phyloP scores from a whole-genome alignment of 2,888 invertebrate genomes.

The Erebia epiphron region DNA sequence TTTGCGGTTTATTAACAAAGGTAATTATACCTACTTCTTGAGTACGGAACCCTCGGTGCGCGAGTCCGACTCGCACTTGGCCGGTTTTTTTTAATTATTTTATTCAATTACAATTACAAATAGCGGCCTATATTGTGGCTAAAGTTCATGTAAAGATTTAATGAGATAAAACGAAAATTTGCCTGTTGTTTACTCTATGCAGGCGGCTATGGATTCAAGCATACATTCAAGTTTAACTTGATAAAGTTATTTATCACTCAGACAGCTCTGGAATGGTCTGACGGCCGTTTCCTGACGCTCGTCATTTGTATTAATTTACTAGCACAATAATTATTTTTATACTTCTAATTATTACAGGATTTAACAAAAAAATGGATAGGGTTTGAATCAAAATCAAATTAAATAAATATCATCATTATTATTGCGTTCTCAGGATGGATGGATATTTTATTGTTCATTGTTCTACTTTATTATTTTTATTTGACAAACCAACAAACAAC shows the following conservation, averaged over 20 bases:
- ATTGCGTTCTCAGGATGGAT: no score
- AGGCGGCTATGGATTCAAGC: slow-evolving; percentile 28
- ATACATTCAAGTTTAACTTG: slow-evolving; percentile 26
- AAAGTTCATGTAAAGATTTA: neutral
- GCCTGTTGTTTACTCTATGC: slow-evolving; percentile 25
- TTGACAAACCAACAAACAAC: no score
- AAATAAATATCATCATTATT: no score
- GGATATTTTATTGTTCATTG: no score
- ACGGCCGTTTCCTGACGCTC: slow-evolving; percentile 14
- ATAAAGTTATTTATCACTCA: slow-evolving; percentile 26
- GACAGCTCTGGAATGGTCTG: slow-evolving; percentile 13
- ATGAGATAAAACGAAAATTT: slow-evolving; percentile 30
- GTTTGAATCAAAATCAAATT: no score
- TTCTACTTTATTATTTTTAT: no score
- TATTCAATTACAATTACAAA: slow-evolving; percentile 9
- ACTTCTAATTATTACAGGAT: neutral
- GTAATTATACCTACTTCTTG: no score
- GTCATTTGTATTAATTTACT: slow-evolving; percentile 28
- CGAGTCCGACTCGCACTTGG: no score
- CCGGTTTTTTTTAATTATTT: no score
- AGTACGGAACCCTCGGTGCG: no score
- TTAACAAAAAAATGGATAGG: no score
- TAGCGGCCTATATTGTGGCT: neutral
- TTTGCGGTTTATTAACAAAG: no score
- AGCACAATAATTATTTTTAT: neutral